Conservation (phyloP, 2,797 vertebrate genomes). For the Aphelocoma californica region DNA sequence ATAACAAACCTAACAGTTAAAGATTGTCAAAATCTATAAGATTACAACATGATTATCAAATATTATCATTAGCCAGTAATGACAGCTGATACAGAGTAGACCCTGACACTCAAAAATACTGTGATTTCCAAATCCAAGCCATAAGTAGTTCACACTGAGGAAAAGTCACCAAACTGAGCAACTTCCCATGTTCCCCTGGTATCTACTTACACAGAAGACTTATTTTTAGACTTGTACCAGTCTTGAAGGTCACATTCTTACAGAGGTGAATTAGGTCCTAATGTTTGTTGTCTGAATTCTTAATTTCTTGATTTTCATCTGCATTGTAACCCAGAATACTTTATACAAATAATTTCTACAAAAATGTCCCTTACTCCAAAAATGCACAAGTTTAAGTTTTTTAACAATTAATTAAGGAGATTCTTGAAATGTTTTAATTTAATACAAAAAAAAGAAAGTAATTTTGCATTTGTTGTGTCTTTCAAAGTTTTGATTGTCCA, state of each 20-base stretch:
- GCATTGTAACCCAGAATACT: neutral
- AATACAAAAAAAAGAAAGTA: neutral
- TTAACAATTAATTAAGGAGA: neutral
- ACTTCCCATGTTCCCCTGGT: neutral
- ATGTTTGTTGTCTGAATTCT: neutral
- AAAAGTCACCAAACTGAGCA: conserved; percentile 28
- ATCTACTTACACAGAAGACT: neutral
- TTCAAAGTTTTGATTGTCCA: neutral
- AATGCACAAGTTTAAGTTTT: neutral
- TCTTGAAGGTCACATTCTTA: neutral
- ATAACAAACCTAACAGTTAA: conserved; percentile 61
- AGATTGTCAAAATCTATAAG: conserved; percentile 64
- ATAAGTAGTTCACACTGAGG: neutral
- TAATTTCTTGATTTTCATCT: neutral
- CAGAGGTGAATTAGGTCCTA: neutral
- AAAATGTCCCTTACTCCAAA: neutral
- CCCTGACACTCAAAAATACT: conserved; percentile 53
- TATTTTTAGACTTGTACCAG: neutral
- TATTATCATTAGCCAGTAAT: conserved; percentile 61
- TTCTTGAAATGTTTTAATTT: neutral
- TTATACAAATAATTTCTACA: neutral
- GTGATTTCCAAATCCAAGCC: conserved; percentile 24
- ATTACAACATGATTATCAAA: conserved; percentile 57
- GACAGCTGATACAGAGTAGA: conserved; percentile 51
- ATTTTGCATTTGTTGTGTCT: neutral